Conservation (phyloP, 1,140 invertebrate genomes). For the Prorops nasuta region DNA sequence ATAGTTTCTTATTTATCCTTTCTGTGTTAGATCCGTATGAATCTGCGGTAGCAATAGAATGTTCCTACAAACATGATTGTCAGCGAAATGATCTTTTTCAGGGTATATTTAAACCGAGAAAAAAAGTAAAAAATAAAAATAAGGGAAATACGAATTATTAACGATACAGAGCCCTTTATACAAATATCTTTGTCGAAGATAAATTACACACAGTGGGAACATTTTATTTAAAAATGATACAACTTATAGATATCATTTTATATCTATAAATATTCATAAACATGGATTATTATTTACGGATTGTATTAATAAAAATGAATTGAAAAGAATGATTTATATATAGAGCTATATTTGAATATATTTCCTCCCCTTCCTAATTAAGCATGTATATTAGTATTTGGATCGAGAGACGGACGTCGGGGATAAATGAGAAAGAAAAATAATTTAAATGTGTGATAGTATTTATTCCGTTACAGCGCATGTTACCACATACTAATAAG, state of each 20-base stretch:
- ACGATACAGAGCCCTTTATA: too few species aligned
- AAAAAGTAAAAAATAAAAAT: too few species aligned
- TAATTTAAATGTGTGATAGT: neutral
- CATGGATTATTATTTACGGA: conserved; percentile 37
- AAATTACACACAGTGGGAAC: conserved; percentile 12
- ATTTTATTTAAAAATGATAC: conserved; percentile 15
- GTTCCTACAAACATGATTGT: conserved; percentile 26
- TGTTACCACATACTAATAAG: conserved; percentile 28
- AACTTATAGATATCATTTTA: conserved; percentile 36
- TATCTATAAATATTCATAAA: conserved; percentile 44
- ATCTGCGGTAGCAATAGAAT: conserved; percentile 25
- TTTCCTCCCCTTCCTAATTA: too few species aligned
- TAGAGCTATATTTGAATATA: too few species aligned
- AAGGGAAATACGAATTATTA: too few species aligned
- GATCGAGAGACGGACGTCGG: neutral
- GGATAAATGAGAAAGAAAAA: neutral
- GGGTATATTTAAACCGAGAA: too few species aligned
- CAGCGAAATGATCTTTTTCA: conserved; percentile 15
- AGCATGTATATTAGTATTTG: too few species aligned
- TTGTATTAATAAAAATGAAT: conserved; percentile 32
- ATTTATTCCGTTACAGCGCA: conserved; percentile 37
- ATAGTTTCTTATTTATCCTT: conserved; percentile 26
- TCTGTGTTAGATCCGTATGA: conserved; percentile 13
- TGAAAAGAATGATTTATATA: conserved; percentile 12
- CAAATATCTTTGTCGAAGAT: too few species aligned